These are phyloP conservation scores for Acanthosepion esculentum DNA, from an alignment of 2,888 invertebrate species.

Conservation along the genomic window DNA sequence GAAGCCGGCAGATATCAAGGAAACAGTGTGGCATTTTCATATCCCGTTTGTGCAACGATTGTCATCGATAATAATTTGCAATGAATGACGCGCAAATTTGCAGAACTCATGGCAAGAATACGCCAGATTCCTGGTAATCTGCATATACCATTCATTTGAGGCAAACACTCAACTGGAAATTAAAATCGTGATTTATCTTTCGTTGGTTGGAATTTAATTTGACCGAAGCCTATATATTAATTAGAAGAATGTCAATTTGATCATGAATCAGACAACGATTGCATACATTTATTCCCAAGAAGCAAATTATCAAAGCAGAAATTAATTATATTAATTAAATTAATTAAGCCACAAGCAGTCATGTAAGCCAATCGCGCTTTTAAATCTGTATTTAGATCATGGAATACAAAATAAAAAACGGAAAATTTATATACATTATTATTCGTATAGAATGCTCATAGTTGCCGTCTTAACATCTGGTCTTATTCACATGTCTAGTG, in stretches of 20 bases:
- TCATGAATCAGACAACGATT: background rate
- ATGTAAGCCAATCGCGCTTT: background rate
- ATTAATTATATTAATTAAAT: background rate
- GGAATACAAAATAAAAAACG: too few relatives aligned
- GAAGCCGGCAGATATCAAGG: too few relatives aligned
- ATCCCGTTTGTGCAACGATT: too few relatives aligned
- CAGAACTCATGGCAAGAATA: too few relatives aligned
- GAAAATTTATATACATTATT: too few relatives aligned
- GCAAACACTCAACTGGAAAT: background rate
- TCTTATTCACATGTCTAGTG: too few relatives aligned
- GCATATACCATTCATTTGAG: background rate
- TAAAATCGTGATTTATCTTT: background rate
- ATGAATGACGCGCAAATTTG: too few relatives aligned
- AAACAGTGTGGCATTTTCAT: too few relatives aligned
- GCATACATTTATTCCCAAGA: constrained; percentile 4
- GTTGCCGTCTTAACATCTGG: too few relatives aligned
- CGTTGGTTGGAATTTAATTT: constrained; percentile 33
- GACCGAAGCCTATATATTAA: background rate
- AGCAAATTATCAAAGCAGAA: background rate
- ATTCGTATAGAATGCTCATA: too few relatives aligned
- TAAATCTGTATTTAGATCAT: background rate
- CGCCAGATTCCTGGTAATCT: too few relatives aligned
- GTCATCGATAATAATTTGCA: too few relatives aligned
- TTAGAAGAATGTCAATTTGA: constrained; percentile 2
- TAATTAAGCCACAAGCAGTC: background rate